A percentile compares a stretch with the other conserved stretches of the same genome.
These are phyloP conservation scores for Caenorhabditis sp. DNA, from an alignment of 2,888 invertebrate species.

Conservation along the genomic window DNA sequence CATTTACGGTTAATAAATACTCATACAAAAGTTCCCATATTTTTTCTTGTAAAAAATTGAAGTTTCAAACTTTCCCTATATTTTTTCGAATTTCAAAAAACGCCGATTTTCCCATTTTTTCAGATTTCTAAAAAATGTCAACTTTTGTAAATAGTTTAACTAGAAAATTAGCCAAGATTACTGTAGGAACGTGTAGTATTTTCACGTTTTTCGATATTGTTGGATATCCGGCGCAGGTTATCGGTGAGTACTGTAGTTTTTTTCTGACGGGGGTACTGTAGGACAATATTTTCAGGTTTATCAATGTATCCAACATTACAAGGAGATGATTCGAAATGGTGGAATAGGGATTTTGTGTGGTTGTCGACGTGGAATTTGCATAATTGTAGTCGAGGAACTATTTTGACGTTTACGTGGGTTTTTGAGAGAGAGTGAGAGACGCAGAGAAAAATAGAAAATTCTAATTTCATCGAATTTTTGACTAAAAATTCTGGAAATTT, in stretches of 20 bases:
- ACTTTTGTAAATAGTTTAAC: background rate
- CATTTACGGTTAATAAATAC: background rate
- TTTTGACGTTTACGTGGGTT: constrained; percentile 48
- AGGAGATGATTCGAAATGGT: constrained; percentile 38
- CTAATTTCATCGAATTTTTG: too few relatives aligned
- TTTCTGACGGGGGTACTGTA: background rate
- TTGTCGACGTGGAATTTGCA: constrained; percentile 35
- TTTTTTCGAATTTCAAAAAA: background rate
- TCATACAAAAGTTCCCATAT: background rate
- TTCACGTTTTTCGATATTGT: constrained; percentile 44
- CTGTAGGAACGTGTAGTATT: constrained; percentile 43
- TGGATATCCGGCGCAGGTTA: constrained; percentile 51
- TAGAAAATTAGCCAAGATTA: constrained; percentile 10
- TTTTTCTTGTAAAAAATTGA: background rate
- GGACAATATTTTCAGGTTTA: constrained; percentile 16
- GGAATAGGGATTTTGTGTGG: constrained; percentile 52
- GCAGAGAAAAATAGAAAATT: background rate
- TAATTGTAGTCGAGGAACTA: constrained; percentile 38
- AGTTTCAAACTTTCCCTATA: background rate
- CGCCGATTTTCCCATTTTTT: too few relatives aligned
- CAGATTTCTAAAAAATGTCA: constrained; percentile 9
- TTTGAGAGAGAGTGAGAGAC: constrained; percentile 2
- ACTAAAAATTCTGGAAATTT: too few relatives aligned
- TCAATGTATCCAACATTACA: constrained; percentile 54
- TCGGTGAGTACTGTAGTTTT: constrained; percentile 26